Percentiles rank a stretch among this genome's conserved stretches.
Evolutionary conservation across 2,797 vertebrate species (phyloP).

Genomic region (Pseudopleuronectes americanus): DNA sequence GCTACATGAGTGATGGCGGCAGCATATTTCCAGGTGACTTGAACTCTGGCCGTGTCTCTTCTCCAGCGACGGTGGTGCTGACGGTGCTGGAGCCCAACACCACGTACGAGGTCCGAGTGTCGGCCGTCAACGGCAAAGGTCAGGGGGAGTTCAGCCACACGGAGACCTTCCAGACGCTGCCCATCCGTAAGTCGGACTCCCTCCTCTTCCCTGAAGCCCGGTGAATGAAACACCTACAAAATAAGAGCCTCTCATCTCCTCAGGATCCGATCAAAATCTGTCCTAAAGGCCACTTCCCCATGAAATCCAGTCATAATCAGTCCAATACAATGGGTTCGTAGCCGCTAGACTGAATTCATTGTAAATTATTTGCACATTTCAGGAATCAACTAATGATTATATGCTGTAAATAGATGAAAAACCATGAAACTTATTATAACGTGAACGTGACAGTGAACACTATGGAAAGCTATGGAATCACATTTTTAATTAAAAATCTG

Average conservation of each 20-base stretch:
- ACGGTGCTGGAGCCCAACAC: conserved; percentile 96
- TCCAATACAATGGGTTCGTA: conserved; percentile 5
- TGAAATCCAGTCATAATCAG: conserved; percentile 4
- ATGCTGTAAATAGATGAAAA: neutral
- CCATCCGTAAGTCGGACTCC: conserved; percentile 89
- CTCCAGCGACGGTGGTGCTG: conserved; percentile 90
- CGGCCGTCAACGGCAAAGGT: conserved; percentile 97
- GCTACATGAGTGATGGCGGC: too few species aligned
- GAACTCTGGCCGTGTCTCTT: neutral
- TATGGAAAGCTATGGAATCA: neutral
- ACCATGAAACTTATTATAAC: neutral
- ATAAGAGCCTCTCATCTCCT: conserved; percentile 4
- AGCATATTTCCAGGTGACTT: neutral
- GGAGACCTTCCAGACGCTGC: conserved; percentile 95
- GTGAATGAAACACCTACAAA: neutral
- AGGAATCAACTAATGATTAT: neutral
- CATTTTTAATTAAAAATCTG: neutral
- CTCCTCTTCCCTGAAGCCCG: too few species aligned
- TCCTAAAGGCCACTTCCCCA: neutral
- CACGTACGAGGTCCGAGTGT: conserved; percentile 95
- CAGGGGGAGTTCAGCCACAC: conserved; percentile 96
- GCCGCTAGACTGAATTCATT: conserved; percentile 3
- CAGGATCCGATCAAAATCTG: neutral
- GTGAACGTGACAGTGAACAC: neutral
- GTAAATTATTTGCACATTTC: conserved; percentile 5